These are phyloP conservation scores for Engraulis encrasicolus DNA, from an alignment of 2,113 vertebrate species.

Conservation along the genomic window DNA sequence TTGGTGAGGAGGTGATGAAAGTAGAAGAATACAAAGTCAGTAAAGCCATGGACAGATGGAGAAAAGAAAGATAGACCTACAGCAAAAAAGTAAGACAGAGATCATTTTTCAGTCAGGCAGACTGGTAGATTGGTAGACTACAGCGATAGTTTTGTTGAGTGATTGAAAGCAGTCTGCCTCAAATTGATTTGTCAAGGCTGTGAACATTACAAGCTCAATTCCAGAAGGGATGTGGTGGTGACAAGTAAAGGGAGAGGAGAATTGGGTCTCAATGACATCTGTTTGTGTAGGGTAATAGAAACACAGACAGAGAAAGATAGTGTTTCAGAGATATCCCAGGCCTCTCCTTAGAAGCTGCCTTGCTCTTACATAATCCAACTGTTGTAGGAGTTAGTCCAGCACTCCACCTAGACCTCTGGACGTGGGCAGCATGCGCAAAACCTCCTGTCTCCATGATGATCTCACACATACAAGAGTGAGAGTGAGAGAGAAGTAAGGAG, in stretches of 20 bases:
- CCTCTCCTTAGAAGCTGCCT: slow-evolving; percentile 14
- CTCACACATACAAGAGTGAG: background rate
- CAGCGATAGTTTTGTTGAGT: background rate
- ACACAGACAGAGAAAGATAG: background rate
- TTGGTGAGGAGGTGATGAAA: background rate
- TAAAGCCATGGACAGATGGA: background rate
- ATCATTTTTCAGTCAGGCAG: too few relatives aligned
- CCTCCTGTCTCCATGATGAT: background rate
- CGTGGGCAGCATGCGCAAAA: slow-evolving; percentile 1
- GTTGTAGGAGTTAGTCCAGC: background rate
- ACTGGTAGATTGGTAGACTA: background rate
- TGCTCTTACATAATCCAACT: slow-evolving; percentile 13
- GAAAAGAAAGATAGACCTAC: background rate
- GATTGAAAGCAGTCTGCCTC: background rate
- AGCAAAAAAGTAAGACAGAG: background rate
- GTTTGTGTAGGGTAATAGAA: background rate
- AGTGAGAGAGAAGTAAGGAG: background rate
- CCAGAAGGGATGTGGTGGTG: background rate
- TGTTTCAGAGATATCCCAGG: background rate
- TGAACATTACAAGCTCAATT: background rate
- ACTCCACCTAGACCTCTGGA: background rate
- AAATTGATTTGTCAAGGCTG: background rate
- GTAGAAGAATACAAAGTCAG: background rate
- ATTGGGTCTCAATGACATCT: background rate
- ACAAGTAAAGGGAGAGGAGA: background rate